These are phyloP conservation scores for Leptodactylus fuscus DNA, from an alignment of 2,113 vertebrate genomes.

Conservation along the genomic window DNA sequence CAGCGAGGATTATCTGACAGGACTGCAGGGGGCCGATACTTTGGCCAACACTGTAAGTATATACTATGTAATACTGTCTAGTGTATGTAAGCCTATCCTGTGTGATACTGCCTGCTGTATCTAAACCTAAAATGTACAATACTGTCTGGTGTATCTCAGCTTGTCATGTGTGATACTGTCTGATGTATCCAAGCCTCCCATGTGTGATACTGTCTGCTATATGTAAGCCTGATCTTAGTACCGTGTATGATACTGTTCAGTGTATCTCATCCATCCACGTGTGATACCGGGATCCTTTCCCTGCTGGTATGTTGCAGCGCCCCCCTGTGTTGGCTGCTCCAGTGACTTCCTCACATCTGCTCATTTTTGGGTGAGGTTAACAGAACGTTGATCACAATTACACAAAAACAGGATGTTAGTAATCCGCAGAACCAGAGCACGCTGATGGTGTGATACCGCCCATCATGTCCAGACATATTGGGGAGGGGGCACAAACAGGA, in stretches of 20 bases:
- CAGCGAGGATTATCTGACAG: too few species aligned
- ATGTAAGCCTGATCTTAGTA: neutral
- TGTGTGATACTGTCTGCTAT: neutral
- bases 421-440: slow-evolving; percentile 57
- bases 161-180: neutral
- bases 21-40: too few species aligned
- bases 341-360: slow-evolving; percentile 67
- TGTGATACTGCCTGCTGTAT: neutral
- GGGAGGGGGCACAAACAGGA: neutral
- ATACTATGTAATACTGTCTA: neutral
- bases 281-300: neutral
- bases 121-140: neutral
- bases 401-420: slow-evolving; percentile 76
- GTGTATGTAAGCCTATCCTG: neutral
- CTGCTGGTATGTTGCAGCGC: neutral
- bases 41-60: too few species aligned
- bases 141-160: neutral
- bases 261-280: neutral
- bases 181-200: neutral
- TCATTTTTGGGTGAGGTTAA: slow-evolving; percentile 57
- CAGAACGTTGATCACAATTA: slow-evolving; percentile 44
- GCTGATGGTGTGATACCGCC: neutral
- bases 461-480: neutral
- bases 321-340: neutral
- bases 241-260: neutral